A percentile compares a stretch with the other conserved stretches of the same genome.
phyloP scores from a whole-genome alignment of 1,140 invertebrate species.

The Sinella curviseta region DNA sequence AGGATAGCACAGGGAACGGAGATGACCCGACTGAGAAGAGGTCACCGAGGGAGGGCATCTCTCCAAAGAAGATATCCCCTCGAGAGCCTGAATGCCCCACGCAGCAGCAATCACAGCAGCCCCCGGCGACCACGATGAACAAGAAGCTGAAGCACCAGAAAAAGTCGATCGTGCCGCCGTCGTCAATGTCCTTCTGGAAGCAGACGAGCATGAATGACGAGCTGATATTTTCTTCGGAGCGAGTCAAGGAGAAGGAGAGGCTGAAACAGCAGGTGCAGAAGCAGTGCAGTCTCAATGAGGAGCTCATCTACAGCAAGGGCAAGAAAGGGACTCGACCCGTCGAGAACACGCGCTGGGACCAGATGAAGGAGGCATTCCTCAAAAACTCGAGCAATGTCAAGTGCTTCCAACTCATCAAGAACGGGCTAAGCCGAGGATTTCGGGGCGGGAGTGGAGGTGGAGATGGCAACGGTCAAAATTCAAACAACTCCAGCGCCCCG shows the following conservation, averaged over 20 bases:
- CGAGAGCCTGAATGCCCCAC: constrained; percentile 41
- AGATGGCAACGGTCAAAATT: not conserved
- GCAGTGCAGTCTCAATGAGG: constrained; percentile 83
- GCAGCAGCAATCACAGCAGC: constrained; percentile 38
- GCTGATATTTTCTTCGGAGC: constrained; percentile 74
- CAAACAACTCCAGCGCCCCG: constrained; percentile 49
- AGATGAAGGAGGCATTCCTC: constrained; percentile 71
- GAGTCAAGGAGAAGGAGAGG: constrained; percentile 77
- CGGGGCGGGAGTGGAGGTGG: constrained; percentile 53
- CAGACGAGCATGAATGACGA: constrained; percentile 87
- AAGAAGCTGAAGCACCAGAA: constrained; percentile 18
- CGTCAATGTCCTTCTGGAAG: constrained; percentile 67
- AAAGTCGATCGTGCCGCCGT: not conserved
- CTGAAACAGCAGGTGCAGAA: constrained; percentile 84
- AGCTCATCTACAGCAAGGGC: constrained; percentile 72
- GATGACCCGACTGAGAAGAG: not conserved
- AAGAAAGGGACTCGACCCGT: constrained; percentile 18
- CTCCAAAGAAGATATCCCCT: not conserved
- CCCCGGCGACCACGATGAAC: not conserved
- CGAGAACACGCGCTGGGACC: constrained; percentile 56
- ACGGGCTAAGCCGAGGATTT: constrained; percentile 64
- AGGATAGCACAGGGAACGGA: constrained; percentile 58
- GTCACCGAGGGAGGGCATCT: constrained; percentile 2
- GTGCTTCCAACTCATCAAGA: constrained; percentile 79
- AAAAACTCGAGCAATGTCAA: constrained; percentile 69